Percentiles rank a stretch among this genome's conserved stretches.
Evolutionary conservation across 2,888 invertebrate species (phyloP).

Genomic region (Netelia fuscicornis): DNA sequence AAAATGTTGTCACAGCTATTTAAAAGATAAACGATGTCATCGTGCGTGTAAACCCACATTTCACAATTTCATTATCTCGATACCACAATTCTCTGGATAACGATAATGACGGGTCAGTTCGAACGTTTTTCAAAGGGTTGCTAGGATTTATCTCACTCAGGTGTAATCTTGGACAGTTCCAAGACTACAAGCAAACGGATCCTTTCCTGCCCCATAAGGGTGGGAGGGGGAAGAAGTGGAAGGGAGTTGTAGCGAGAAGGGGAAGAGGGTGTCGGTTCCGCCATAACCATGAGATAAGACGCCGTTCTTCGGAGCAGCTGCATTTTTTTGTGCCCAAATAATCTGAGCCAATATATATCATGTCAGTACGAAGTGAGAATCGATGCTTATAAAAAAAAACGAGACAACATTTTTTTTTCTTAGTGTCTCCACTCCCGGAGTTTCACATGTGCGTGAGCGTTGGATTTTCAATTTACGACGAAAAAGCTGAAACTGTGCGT

Average conservation of each 20-base stretch:
- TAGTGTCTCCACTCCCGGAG: not conserved
- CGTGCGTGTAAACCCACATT: slow-evolving; percentile 3
- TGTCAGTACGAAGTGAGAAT: slow-evolving; percentile 52
- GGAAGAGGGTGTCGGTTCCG: not conserved
- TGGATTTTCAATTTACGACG: slow-evolving; percentile 64
- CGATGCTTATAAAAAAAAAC: slow-evolving; percentile 47
- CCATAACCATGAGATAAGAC: slow-evolving; percentile 51
- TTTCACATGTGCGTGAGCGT: slow-evolving; percentile 51
- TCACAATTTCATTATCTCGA: slow-evolving; percentile 8
- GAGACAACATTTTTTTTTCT: slow-evolving; percentile 20
- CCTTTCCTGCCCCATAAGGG: slow-evolving; percentile 10
- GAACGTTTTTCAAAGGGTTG: slow-evolving; percentile 36
- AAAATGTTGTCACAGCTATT: not conserved
- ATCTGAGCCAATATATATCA: slow-evolving; percentile 57
- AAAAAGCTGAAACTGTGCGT: slow-evolving; percentile 44
- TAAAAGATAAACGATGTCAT: not conserved
- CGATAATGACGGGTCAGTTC: slow-evolving; percentile 29
- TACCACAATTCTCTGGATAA: slow-evolving; percentile 4
- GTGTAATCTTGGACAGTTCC: slow-evolving; percentile 61
- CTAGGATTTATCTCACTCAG: slow-evolving; percentile 55
- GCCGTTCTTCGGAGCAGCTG: slow-evolving; percentile 52
- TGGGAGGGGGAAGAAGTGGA: no score
- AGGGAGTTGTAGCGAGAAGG: no score
- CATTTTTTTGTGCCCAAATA: slow-evolving; percentile 47
- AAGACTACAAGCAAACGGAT: slow-evolving; percentile 4